A percentile compares a stretch with the other conserved stretches of the same genome.
Evolutionary conservation across 2,797 vertebrate species (phyloP).

Genomic region (Malurus splendens): DNA sequence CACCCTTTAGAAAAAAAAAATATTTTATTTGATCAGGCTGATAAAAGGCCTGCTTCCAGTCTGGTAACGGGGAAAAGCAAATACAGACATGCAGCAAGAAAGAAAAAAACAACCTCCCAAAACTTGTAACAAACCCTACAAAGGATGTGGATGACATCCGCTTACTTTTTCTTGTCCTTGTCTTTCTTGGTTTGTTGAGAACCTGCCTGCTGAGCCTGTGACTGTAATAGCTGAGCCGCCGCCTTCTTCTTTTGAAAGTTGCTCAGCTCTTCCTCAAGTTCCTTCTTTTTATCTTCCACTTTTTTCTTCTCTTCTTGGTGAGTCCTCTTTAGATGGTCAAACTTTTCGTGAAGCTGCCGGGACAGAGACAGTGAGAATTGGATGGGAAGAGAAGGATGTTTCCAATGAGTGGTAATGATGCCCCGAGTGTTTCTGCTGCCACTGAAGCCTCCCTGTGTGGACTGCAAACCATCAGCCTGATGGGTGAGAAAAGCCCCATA

Average conservation of each 20-base stretch:
- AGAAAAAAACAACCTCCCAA: slow-evolving; percentile 26
- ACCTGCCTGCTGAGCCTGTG: slow-evolving; percentile 78
- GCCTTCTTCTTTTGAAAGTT: slow-evolving; percentile 81
- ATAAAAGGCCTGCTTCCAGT: slow-evolving; percentile 68
- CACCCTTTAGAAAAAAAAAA: slow-evolving; percentile 59
- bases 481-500: not conserved
- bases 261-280: slow-evolving; percentile 79
- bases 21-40: slow-evolving; percentile 60
- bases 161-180: slow-evolving; percentile 87
- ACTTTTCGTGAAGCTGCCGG: slow-evolving; percentile 77
- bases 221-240: slow-evolving; percentile 76
- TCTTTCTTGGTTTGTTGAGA: slow-evolving; percentile 82
- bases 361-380: not conserved
- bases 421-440: not conserved
- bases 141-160: slow-evolving; percentile 27
- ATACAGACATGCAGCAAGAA: slow-evolving; percentile 69
- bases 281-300: slow-evolving; percentile 81
- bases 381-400: accelerated
- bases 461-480: not conserved
- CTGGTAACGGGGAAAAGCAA: slow-evolving; percentile 64
- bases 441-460: not conserved
- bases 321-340: slow-evolving; percentile 79
- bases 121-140: slow-evolving; percentile 30
- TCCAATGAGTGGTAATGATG: accelerated
- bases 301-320: slow-evolving; percentile 83